Percentiles rank a stretch among this genome's conserved stretches.
These are phyloP conservation scores for Xiphophorus hellerii DNA, from an alignment of 2,113 vertebrate species.

Conservation along the genomic window DNA sequence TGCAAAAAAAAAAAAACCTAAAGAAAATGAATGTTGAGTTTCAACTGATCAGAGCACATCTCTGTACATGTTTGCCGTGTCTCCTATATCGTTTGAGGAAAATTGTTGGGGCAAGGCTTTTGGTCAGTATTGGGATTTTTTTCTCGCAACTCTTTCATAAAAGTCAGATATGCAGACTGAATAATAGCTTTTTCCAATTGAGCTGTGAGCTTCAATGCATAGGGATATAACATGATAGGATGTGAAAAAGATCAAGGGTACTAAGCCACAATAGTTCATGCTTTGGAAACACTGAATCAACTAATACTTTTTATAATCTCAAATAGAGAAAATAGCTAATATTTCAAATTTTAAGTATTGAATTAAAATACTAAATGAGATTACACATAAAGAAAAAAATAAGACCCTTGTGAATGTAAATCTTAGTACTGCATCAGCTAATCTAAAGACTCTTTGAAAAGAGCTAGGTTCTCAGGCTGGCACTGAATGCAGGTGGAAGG, in stretches of 20 bases:
- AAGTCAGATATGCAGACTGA: too few relatives aligned
- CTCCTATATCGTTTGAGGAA: neutral
- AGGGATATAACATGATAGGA: neutral
- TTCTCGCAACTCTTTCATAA: too few relatives aligned
- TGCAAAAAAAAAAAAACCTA: neutral
- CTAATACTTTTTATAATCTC: neutral
- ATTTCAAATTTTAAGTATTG: neutral
- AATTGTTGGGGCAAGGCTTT: neutral
- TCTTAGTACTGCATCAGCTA: too few relatives aligned
- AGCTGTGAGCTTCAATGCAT: too few relatives aligned
- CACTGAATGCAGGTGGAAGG: slow-evolving; percentile 49
- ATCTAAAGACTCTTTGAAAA: too few relatives aligned
- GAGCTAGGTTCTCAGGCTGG: slow-evolving; percentile 21
- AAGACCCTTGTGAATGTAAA: too few relatives aligned
- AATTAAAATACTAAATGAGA: neutral
- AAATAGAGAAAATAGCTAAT: neutral
- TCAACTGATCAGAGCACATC: neutral
- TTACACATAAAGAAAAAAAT: neutral
- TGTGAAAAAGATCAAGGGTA: neutral
- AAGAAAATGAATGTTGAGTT: neutral
- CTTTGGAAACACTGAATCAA: neutral
- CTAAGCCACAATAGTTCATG: neutral
- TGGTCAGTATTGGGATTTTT: too few relatives aligned
- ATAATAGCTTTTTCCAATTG: too few relatives aligned
- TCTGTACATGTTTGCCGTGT: neutral